Evolutionary conservation across 1,140 invertebrate genomes (phyloP), one percentile per base, ranked within the genome.

Genomic region (Chrysomallon squamiferum): DNA sequence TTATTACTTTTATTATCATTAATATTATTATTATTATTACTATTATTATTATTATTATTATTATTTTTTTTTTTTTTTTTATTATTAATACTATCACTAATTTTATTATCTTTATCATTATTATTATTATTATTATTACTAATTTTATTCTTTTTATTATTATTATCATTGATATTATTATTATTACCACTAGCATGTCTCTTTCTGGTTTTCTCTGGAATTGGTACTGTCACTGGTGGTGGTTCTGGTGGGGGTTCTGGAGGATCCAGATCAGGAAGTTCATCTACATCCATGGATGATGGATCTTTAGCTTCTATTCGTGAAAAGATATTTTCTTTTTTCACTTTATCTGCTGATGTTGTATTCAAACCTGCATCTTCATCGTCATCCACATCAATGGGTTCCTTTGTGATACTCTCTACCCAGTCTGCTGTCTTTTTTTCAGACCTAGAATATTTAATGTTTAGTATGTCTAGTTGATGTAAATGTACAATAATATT

Each of bases 281-380:
- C 68, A 65, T 69, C 68, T 25, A 33, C 49, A 2, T 59, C 60
- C 52, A 52, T 49, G 30, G 33, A 3, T 25, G 32, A 30, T 13
- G 20, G 41, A 7, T 30, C 32, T 43, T 47, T 32, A 4, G 27
- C n/a, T n/a, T 18, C 22, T 27, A 18, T 11, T 15, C 35, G 5
- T 38, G 35, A 38, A 15, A 38, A 38, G 35, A 38, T 38, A 15
- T 38, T 38, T 27, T 57, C 33, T 30, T 57, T 65, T 35, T 66
- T 68, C 33, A n/a, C 25, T 22, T 29, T 38, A 15, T 64, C 47
- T 41, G 30, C 32, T 5, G 45, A 35, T 41, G 32, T 15, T 6
- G 61, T 18, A 9, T 49, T 33, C 29, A 65, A 41, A 7, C 68
- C 65, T 13, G 68, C 68, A 58, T 72, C 68, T 20, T 75, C 73